Conservation (phyloP, 1,140 invertebrate species). For the Drosophila erecta region DNA sequence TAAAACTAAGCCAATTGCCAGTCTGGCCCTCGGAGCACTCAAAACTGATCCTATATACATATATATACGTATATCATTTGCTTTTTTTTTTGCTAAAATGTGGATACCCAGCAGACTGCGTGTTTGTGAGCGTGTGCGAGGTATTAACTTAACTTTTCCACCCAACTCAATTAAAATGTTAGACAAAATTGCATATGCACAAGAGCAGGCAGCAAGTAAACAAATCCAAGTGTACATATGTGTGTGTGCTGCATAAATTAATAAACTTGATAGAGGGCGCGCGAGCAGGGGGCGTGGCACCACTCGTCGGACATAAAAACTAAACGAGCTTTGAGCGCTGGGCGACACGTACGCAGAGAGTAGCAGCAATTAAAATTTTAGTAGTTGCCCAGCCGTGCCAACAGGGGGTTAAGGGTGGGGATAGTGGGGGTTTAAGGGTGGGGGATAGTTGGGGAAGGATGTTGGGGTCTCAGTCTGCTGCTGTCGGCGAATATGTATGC, state of each 20-base stretch:
- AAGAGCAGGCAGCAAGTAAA: conserved; percentile 46
- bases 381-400: conserved; percentile 49
- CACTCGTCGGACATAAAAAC: conserved; percentile 60
- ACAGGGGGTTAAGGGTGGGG: background rate
- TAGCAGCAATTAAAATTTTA: conserved; percentile 81
- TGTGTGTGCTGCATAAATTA: conserved; percentile 71
- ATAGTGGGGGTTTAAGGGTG: background rate
- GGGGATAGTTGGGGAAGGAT: background rate
- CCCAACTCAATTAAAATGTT: conserved; percentile 81
- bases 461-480: background rate
- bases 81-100: conserved; percentile 9
- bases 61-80: background rate
- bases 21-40: background rate
- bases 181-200: conserved; percentile 75
- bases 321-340: conserved; percentile 71
- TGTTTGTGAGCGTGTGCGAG: conserved; percentile 20
- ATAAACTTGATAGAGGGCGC: conserved; percentile 69
- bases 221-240: conserved; percentile 33
- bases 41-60: background rate
- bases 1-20: conserved; percentile 59
- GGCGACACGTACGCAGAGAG: conserved; percentile 68
- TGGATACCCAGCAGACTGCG: conserved; percentile 6
- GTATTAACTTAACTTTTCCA: conserved; percentile 76
- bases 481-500: conserved; percentile 53
- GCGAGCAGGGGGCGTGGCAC: background rate